Percentiles rank a stretch among this genome's conserved stretches.
These are phyloP conservation scores for Holcopasites calliopsidis DNA, from an alignment of 1,140 invertebrate genomes.

Conservation along the genomic window DNA sequence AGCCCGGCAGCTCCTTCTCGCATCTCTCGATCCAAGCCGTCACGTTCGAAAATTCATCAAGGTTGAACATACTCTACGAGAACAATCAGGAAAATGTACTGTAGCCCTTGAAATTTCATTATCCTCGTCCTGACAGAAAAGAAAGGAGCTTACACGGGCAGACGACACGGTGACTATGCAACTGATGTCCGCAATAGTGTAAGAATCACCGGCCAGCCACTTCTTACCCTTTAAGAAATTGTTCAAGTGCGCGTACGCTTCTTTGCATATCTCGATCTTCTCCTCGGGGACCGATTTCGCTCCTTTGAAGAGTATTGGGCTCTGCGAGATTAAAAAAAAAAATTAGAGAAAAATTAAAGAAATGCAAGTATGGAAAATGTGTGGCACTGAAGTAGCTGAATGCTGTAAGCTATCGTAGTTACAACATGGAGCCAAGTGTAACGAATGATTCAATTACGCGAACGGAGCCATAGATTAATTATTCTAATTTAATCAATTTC, in stretches of 20 bases:
- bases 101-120: not conserved
- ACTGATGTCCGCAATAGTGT: conserved; percentile 66
- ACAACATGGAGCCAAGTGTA: too few species aligned
- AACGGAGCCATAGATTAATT: too few species aligned
- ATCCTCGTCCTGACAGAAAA: too few species aligned
- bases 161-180: conserved; percentile 27
- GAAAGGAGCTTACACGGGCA: conserved; percentile 29
- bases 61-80: conserved; percentile 31
- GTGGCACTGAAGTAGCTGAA: not conserved
- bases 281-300: not conserved
- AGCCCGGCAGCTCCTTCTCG: conserved; percentile 52
- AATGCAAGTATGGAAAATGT: not conserved
- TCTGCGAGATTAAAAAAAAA: not conserved
- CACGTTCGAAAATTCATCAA: conserved; percentile 56
- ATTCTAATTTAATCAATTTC: too few species aligned
- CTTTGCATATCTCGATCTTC: not conserved
- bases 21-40: conserved; percentile 54
- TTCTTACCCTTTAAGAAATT: conserved; percentile 48
- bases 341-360: not conserved
- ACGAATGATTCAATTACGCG: too few species aligned
- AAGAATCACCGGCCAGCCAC: conserved; percentile 62
- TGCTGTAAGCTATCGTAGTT: too few species aligned
- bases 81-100: not conserved
- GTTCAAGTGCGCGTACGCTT: conserved; percentile 11
- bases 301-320: not conserved